Evolutionary conservation across 1,140 invertebrate genomes (phyloP), one percentile per base, ranked within the genome.

Genomic region (Mercenaria mercenaria): DNA sequence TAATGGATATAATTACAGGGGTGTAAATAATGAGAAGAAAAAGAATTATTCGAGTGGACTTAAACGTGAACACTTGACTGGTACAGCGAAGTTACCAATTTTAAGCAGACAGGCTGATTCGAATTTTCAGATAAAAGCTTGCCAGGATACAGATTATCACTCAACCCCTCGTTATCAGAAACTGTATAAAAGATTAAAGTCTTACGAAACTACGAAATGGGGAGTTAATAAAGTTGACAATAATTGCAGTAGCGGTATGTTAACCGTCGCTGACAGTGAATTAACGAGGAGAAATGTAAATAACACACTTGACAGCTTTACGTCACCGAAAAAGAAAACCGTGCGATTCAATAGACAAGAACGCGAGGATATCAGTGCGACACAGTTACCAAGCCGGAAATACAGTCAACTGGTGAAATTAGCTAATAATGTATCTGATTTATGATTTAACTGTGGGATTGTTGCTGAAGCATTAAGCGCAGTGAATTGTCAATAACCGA

Each of bases 181-280:
- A 64, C 34, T 59, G 52, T 8, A 41, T 64, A 61, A 82, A 29
- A 20, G 41, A 59, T 82, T 82, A 50, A 64, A 41, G 32, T 59
- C 18, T 59, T 56, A 50, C 79, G 52, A 56, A 81, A 81, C 34
- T 23, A 34, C 10, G n/a, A 6, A 29, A 23, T 34, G 74, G 50
- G n/a, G 79, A 41, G 56, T 43, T 82, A 64, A 64, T 37, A 61
- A 64, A 82, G 32, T 82, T 56, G 80, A 82, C 80, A 43, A 20
- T 64, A 64, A 82, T 64, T 11, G 1, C 18, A 67, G 1, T 13
- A 43, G 80, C 47, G 59, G 32, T 64, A 82, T 15, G 23, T 67
- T 39, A 56, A 26, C 56, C 20, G 39, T 82, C 41, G 23, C 47
- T 37, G 47, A 56, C 76, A 79, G 50, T 6, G 26, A 37, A 52